Evolutionary conservation across 37 sponge, comb jelly and placozoan genomes (phyloP), one percentile per base, ranked within the genome.

Genomic region (Eunapius fragilis): DNA sequence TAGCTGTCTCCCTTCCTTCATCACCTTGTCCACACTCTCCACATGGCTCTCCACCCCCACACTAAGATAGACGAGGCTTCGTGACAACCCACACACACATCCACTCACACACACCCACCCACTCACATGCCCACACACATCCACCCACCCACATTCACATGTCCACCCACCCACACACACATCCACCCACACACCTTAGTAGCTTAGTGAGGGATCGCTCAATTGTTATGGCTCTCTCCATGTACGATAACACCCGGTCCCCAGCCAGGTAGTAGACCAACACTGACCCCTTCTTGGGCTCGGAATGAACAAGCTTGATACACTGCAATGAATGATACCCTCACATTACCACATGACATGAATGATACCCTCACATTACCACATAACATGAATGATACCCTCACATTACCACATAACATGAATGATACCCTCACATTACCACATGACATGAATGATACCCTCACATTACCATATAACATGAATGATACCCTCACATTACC

Each of bases 241-340:
- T 78, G 31, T 86, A 82, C 22, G 35, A 67, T 4, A 87, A 37
- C 37, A 96, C 97, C 48, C 99, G 77, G 30, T 88, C 81, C 9
- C 99, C 99, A 73, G 91, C 90, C 12, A 98, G 82, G 76, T 88
- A 98, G 75, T 94, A 90, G 67, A 97, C 75, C 37, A 95, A 75
- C 22, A 88, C 91, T 50, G 85, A 73, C 22, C 58, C 58, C 27
- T 86, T 80, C 91, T 93, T 98, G 68, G 50, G 71, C 75, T 98
- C 97, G 45, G 89, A 58, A 79, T 95, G 89, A 13, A 98, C 87
- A 41, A 98, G 86, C 83, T 98, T 96, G 25, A 98, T 87, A 72
- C 87, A 77, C 91, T 97, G 89, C 25, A 41, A 6, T 32, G 19
- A 48, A 41, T 6, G 3, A 9, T 6, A 41, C 6, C 41, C 6